phyloP scores from a whole-genome alignment of 1,140 invertebrate species.

The Diprion similis region DNA sequence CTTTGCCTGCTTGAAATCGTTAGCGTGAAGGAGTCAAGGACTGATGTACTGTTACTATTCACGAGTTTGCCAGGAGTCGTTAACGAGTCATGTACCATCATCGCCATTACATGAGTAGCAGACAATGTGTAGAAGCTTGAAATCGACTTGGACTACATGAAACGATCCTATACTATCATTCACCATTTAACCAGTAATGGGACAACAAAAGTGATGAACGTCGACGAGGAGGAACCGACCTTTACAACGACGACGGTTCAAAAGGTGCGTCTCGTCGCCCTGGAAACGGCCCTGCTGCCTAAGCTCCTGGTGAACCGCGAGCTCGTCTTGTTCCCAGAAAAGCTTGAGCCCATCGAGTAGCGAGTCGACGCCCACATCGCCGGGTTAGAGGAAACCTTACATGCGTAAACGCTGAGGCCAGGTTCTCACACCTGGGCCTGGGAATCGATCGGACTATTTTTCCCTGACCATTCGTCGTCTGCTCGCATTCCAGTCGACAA shows the following conservation, averaged over 20 bases:
- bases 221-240: conserved; percentile 59
- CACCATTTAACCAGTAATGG: conserved; percentile 53
- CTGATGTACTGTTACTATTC: too few species aligned
- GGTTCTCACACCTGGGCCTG: too few species aligned
- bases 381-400: conserved; percentile 48
- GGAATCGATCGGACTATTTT: too few species aligned
- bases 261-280: conserved; percentile 66
- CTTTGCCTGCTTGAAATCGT: too few species aligned
- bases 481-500: too few species aligned
- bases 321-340: conserved; percentile 22
- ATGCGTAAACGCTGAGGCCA: neutral
- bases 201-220: conserved; percentile 45
- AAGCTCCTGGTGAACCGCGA: conserved; percentile 34
- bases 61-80: too few species aligned
- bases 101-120: too few species aligned
- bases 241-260: conserved; percentile 62
- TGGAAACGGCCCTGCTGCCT: conserved; percentile 58
- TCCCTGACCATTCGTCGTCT: too few species aligned
- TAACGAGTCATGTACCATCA: too few species aligned
- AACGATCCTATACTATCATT: conserved; percentile 29
- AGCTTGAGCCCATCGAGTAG: conserved; percentile 58
- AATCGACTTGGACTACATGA: too few species aligned
- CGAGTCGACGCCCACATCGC: conserved; percentile 59
- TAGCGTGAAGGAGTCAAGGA: too few species aligned
- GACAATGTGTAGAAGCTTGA: too few species aligned